A percentile compares a stretch with the other conserved stretches of the same genome.
Evolutionary conservation across 1,140 invertebrate genomes (phyloP).

Genomic region (Cydia amplana): DNA sequence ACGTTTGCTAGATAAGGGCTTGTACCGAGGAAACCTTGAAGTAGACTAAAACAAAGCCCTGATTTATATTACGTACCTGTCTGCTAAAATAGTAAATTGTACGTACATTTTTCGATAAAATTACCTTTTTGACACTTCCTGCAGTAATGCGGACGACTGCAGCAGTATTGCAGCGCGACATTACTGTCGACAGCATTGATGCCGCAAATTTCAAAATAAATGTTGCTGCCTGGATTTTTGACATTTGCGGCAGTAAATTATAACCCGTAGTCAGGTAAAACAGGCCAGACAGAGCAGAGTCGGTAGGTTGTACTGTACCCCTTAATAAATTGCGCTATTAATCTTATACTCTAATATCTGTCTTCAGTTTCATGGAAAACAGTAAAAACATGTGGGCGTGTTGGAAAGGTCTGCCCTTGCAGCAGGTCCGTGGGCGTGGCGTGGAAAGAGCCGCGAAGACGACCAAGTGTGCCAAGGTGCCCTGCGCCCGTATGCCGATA

Average conservation of each 20-base stretch:
- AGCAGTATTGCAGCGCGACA: too few relatives aligned
- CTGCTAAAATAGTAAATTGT: too few relatives aligned
- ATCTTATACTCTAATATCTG: not conserved
- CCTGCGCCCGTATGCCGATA: slow-evolving; percentile 67
- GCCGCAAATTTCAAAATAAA: too few relatives aligned
- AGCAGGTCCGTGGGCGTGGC: slow-evolving; percentile 50
- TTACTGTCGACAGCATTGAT: too few relatives aligned
- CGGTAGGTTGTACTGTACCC: too few relatives aligned
- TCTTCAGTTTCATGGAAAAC: not conserved
- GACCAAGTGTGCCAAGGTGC: slow-evolving; percentile 61
- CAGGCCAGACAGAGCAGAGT: too few relatives aligned
- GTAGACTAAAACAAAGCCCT: not conserved
- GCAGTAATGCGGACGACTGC: too few relatives aligned
- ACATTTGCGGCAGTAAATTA: too few relatives aligned
- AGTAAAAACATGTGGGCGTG: slow-evolving; percentile 3
- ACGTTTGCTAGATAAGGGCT: slow-evolving; percentile 2
- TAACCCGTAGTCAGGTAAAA: too few relatives aligned
- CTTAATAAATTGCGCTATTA: not conserved
- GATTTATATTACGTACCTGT: not conserved
- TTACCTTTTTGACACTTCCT: too few relatives aligned
- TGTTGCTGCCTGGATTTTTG: too few relatives aligned
- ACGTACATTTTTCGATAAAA: too few relatives aligned
- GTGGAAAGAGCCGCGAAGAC: slow-evolving; percentile 56
- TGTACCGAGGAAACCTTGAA: not conserved
- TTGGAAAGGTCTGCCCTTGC: slow-evolving; percentile 52